Evolutionary conservation across 2,113 vertebrate genomes (phyloP).

Genomic region (Ophthalmolycus amberensis): DNA sequence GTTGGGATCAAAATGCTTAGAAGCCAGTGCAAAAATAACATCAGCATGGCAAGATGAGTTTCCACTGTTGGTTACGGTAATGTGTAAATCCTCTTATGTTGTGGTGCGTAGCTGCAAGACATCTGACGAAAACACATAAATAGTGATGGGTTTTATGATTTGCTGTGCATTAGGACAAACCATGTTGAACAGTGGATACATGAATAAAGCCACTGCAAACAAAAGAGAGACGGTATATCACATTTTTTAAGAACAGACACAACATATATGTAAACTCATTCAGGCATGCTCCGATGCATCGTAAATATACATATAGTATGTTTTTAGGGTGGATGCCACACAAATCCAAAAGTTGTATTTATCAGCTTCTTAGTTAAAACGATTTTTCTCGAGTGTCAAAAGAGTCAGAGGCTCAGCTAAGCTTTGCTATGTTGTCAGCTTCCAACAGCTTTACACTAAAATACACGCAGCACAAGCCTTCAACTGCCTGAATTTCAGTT

Average conservation of each 20-base stretch:
- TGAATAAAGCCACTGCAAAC: neutral
- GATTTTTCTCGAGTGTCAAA: constrained; percentile 51
- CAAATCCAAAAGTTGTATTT: constrained; percentile 44
- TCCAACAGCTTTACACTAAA: constrained; percentile 58
- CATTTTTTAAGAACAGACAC: neutral
- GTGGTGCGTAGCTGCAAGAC: constrained; percentile 35
- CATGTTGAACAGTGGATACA: neutral
- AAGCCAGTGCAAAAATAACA: constrained; percentile 36
- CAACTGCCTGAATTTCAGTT: constrained; percentile 32
- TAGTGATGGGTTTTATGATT: constrained; percentile 44
- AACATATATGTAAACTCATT: neutral
- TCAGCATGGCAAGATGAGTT: constrained; percentile 47
- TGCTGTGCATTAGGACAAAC: constrained; percentile 3
- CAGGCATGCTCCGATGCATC: neutral
- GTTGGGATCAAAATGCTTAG: constrained; percentile 36
- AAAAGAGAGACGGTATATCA: neutral
- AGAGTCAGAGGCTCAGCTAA: constrained; percentile 58
- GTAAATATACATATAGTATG: neutral
- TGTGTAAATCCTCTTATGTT: constrained; percentile 58
- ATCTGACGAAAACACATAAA: constrained; percentile 46
- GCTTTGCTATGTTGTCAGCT: constrained; percentile 59
- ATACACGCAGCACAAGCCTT: constrained; percentile 46
- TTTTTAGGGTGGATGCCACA: neutral
- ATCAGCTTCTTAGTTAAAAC: constrained; percentile 48
- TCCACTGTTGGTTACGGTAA: constrained; percentile 46